These are phyloP conservation scores for Drosophila nigromelanica DNA, from an alignment of 1,140 invertebrate species.

Conservation along the genomic window DNA sequence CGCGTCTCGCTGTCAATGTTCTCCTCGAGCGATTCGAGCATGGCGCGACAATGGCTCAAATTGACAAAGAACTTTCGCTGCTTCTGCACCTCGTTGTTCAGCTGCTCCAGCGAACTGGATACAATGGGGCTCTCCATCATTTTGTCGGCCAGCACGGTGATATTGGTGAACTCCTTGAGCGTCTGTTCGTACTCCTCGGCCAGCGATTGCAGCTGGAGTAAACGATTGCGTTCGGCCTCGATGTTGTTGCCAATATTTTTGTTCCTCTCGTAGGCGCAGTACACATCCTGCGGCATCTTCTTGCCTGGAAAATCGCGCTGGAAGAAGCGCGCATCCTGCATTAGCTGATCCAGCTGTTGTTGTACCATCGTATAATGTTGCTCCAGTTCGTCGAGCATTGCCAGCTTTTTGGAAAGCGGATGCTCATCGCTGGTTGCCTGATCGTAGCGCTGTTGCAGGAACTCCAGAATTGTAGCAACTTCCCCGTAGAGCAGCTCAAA, in stretches of 20 bases:
- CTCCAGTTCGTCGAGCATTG: constrained; percentile 70
- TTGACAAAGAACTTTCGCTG: constrained; percentile 95
- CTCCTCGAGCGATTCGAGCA: constrained; percentile 92
- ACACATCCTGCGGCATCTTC: constrained; percentile 88
- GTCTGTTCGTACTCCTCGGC: constrained; percentile 94
- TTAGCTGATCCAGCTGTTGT: constrained; percentile 80
- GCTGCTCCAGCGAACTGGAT: constrained; percentile 89
- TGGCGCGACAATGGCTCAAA: constrained; percentile 92
- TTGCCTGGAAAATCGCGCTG: constrained; percentile 87
- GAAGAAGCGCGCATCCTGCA: constrained; percentile 85
- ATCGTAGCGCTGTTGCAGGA: constrained; percentile 72
- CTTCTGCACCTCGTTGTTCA: constrained; percentile 94
- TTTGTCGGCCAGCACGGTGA: constrained; percentile 91
- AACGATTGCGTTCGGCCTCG: constrained; percentile 88
- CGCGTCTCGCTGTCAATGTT: constrained; percentile 92
- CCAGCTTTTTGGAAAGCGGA: constrained; percentile 75
- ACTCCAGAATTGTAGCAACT: constrained; percentile 45
- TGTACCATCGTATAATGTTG: constrained; percentile 71
- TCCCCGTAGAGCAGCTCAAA: constrained; percentile 84
- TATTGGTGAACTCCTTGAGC: constrained; percentile 92
- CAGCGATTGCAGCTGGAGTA: constrained; percentile 89
- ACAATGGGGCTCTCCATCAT: constrained; percentile 90
- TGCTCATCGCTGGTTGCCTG: constrained; percentile 60
- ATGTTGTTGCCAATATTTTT: constrained; percentile 88
- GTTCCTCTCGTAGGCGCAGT: constrained; percentile 87